Evolutionary conservation across 2,113 vertebrate species (phyloP).

Genomic region (Sterrhoptilus dennistouni): DNA sequence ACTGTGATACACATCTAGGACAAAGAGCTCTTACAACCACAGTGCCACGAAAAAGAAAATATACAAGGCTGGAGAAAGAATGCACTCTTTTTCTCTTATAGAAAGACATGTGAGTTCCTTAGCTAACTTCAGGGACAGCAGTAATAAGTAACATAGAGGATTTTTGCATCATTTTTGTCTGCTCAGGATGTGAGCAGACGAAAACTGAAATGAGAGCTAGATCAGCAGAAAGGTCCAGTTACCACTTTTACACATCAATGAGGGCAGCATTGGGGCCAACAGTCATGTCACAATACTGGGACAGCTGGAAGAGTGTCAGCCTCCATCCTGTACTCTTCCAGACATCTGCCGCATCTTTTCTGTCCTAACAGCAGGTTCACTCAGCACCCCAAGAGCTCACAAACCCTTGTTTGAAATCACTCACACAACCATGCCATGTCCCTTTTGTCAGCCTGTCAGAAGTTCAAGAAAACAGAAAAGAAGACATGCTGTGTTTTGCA

Average conservation of each 20-base stretch:
- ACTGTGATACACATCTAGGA: neutral
- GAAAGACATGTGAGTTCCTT: neutral
- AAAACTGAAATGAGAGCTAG: neutral
- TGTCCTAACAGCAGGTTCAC: neutral
- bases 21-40: neutral
- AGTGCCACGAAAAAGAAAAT: neutral
- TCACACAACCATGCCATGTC: neutral
- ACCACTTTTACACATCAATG: neutral
- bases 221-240: neutral
- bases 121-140: neutral
- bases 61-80: neutral
- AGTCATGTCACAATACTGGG: neutral
- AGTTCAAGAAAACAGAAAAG: neutral
- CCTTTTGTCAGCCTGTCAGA: neutral
- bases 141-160: neutral
- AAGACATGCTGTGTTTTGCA: neutral
- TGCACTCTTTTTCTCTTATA: rapidly evolving
- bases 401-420: neutral
- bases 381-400: neutral
- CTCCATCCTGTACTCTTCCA: neutral
- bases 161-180: neutral
- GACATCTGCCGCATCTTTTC: neutral
- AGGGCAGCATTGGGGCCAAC: neutral
- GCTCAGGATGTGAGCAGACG: neutral
- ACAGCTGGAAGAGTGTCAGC: neutral